Base-by-base conservation (phyloP, 2,888 invertebrate genomes). In the Meliscaeva auricollis region DNA sequence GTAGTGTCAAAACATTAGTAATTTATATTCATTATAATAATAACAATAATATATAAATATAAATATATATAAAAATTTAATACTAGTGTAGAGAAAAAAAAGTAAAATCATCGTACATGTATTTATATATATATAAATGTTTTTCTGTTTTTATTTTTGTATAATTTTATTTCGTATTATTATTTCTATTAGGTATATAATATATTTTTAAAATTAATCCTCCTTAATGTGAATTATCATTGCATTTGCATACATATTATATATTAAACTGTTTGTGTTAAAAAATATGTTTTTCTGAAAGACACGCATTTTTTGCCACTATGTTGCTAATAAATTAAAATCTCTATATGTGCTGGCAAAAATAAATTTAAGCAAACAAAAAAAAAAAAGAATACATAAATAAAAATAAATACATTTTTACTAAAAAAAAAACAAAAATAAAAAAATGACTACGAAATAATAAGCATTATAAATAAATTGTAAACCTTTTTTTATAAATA, bases 1-100 rank as follows among this genome's bases (percentile, higher is more conserved):
- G 87, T 87, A 87, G 87, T 87, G 87, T 87, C 87, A 87, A 80
- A 87, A 73, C n/a, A 76, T 76, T 79, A 83, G 82, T 87, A 82
- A 85, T 78, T 87, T 87, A 81, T 82, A 78, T 87, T 70, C 87
- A 81, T 77, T 74, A 87, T 38, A 66, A 50, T 22, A 38, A 38
- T 38, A 38, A 9, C 8, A 38, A 38, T 82, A 56, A 66, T 62
- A 84, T 81, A 87, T 76, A 84, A 69, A 80, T 84, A 81, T 54
- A 83, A 48, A 73, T 70, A 87, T 72, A 60, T 78, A 81, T 62
- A 70, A 48, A 66, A 76, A 80, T 70, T 60, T 76, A 68, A 77
- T 68, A 68, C 60, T 80, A 77, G 70, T 73, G 80, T 87, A 83
- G 84, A 75, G 48, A 69, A 72, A 68, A 58, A 38, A 26, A 72